Evolutionary conservation across 2,888 invertebrate species (phyloP).

Genomic region (Drosophila limbata): DNA sequence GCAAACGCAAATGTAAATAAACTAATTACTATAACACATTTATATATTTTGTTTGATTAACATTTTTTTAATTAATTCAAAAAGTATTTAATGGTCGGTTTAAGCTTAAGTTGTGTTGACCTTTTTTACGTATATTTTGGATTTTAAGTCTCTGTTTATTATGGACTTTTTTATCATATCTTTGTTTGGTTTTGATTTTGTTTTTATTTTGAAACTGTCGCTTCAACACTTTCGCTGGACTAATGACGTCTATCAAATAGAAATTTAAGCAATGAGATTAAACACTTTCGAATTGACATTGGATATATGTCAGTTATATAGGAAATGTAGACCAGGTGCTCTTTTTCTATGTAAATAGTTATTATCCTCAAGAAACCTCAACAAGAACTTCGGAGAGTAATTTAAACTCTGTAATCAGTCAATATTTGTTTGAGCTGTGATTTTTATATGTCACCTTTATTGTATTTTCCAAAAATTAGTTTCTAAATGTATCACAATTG

Average conservation of each 20-base stretch:
- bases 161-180: constrained; percentile 33
- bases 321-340: neutral
- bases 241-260: constrained; percentile 62
- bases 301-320: neutral
- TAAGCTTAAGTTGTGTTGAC: neutral
- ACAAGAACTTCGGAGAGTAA: too few species aligned
- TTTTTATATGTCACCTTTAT: neutral
- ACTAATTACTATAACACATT: neutral
- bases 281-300: constrained; percentile 44
- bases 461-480: neutral
- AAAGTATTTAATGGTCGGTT: constrained; percentile 15
- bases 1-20: neutral
- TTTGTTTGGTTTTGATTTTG: constrained; percentile 26
- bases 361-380: too few species aligned
- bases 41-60: neutral
- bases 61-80: neutral
- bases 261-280: constrained; percentile 42
- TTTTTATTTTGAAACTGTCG: constrained; percentile 13
- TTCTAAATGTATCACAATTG: neutral
- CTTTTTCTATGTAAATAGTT: neutral
- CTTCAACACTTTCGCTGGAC: constrained; percentile 58
- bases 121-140: constrained; percentile 20
- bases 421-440: too few species aligned
- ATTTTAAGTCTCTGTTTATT: constrained; percentile 32
- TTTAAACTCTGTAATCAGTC: too few species aligned